Percentiles rank a stretch among this genome's conserved stretches.
Conservation (phyloP, 2,113 vertebrate species). For the Channa argus region DNA sequence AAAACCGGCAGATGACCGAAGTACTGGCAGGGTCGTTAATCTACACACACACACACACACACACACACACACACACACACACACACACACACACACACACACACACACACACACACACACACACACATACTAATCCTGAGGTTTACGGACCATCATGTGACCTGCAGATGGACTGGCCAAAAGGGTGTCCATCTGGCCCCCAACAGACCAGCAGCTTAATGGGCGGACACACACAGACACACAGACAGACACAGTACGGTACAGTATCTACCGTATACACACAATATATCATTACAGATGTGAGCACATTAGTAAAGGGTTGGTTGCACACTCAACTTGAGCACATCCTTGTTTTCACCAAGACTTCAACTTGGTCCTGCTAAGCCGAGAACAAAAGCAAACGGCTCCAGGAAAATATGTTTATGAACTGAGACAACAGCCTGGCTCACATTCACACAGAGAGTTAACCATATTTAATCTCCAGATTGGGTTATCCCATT, state of each 20-base stretch:
- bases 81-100: slow-evolving; percentile 25
- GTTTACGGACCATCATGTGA: slow-evolving; percentile 80
- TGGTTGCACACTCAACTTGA: not conserved
- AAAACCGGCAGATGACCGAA: slow-evolving; percentile 80
- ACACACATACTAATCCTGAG: slow-evolving; percentile 77
- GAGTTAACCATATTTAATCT: slow-evolving; percentile 77
- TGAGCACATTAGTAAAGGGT: slow-evolving; percentile 9
- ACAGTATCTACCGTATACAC: no score
- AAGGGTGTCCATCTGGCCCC: slow-evolving; percentile 81
- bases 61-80: slow-evolving; percentile 19
- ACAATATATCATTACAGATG: slow-evolving; percentile 1
- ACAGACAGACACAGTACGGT: not conserved
- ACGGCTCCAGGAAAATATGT: slow-evolving; percentile 67
- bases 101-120: slow-evolving; percentile 35
- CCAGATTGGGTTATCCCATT: slow-evolving; percentile 74
- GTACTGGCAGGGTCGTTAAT: slow-evolving; percentile 68
- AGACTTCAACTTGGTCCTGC: slow-evolving; percentile 13
- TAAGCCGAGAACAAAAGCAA: slow-evolving; percentile 69
- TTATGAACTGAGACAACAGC: slow-evolving; percentile 71
- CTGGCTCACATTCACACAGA: slow-evolving; percentile 76
- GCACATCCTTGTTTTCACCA: not conserved
- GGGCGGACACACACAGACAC: not conserved
- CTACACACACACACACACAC: slow-evolving; percentile 42
- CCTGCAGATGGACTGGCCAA: slow-evolving; percentile 80
- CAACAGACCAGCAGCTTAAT: slow-evolving; percentile 52